Conservation (phyloP, 2,888 invertebrate genomes). For the Bhutanitis thaidina region DNA sequence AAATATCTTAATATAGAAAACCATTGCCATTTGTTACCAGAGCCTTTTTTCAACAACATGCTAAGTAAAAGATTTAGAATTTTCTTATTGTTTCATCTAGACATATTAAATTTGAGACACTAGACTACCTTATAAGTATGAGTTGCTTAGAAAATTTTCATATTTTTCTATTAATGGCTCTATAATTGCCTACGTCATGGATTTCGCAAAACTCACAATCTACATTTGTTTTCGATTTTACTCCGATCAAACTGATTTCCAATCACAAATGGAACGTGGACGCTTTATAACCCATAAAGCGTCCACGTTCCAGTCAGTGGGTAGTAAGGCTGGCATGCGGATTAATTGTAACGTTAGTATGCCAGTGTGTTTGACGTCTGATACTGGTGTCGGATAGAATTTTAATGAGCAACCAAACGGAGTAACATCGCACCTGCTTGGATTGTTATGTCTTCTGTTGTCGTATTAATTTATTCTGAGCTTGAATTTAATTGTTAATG, state of each 20-base stretch:
- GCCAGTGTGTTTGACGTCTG: slow-evolving; percentile 33
- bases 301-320: slow-evolving; percentile 44
- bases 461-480: slow-evolving; percentile 17
- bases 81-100: too few species aligned
- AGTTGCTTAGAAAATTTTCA: too few species aligned
- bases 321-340: slow-evolving; percentile 39
- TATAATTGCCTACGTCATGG: too few species aligned
- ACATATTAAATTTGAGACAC: too few species aligned
- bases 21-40: too few species aligned
- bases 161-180: too few species aligned
- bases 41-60: too few species aligned
- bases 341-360: slow-evolving; percentile 54
- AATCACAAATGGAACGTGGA: slow-evolving; percentile 69
- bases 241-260: slow-evolving; percentile 63
- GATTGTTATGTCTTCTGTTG: slow-evolving; percentile 14
- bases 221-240: slow-evolving; percentile 52
- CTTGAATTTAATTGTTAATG: slow-evolving; percentile 18
- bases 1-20: too few species aligned
- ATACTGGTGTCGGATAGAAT: slow-evolving; percentile 24
- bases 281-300: too few species aligned
- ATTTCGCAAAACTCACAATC: slow-evolving; percentile 38
- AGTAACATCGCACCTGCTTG: slow-evolving; percentile 12
- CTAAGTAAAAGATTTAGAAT: too few species aligned
- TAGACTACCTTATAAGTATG: too few species aligned
- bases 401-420: slow-evolving; percentile 28